Evolutionary conservation across 2,888 invertebrate genomes (phyloP).

Genomic region (Tillus elongatus): DNA sequence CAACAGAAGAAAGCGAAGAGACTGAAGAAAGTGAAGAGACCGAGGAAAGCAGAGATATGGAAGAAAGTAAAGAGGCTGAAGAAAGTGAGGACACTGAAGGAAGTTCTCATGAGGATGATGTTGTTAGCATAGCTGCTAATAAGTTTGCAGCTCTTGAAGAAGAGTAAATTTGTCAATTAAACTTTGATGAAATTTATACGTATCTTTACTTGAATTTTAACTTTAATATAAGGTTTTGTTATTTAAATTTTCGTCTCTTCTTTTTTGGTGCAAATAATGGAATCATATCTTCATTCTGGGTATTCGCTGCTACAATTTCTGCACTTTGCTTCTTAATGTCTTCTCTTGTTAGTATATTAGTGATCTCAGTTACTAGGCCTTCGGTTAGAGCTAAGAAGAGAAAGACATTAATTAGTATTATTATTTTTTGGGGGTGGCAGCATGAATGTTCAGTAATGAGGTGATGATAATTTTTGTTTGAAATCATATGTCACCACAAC

Average conservation of each 20-base stretch:
- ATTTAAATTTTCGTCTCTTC: slow-evolving; percentile 1
- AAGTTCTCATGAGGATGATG: too few species aligned
- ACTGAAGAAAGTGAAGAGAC: neutral
- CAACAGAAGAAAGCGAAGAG: neutral
- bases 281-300: slow-evolving; percentile 22
- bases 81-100: neutral
- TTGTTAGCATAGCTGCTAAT: neutral
- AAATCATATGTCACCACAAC: too few species aligned
- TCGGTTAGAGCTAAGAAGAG: slow-evolving; percentile 26
- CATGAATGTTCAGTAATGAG: too few species aligned
- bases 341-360: slow-evolving; percentile 26
- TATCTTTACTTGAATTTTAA: too few species aligned
- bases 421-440: too few species aligned
- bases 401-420: too few species aligned
- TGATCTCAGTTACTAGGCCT: slow-evolving; percentile 23
- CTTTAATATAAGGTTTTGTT: too few species aligned
- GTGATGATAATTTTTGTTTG: too few species aligned
- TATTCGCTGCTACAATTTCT: slow-evolving; percentile 28
- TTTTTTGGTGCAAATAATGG: neutral
- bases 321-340: slow-evolving; percentile 32
- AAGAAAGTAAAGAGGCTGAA: neutral
- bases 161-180: too few species aligned
- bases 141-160: neutral
- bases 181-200: too few species aligned
- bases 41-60: too few species aligned